Evolutionary conservation across 2,797 vertebrate genomes (phyloP).

Genomic region (Sorex maritimensis): DNA sequence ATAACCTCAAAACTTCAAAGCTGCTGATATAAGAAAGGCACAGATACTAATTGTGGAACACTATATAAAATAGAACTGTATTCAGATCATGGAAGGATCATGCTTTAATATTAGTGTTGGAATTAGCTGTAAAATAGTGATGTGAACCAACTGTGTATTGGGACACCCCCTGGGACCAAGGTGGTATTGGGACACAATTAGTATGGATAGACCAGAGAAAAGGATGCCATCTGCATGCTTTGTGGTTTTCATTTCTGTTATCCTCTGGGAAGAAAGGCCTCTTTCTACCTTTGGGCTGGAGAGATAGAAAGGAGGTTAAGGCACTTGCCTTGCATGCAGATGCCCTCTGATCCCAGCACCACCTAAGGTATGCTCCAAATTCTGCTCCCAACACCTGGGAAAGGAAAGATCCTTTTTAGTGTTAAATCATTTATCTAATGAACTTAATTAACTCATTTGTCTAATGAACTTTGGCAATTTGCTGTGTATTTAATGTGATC

Average conservation of each 20-base stretch:
- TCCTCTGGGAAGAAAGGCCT: constrained; percentile 13
- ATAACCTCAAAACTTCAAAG: not conserved
- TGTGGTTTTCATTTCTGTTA: constrained; percentile 30
- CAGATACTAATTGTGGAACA: constrained; percentile 54
- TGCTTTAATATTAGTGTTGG: constrained; percentile 51
- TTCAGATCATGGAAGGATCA: not conserved
- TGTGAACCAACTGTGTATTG: not conserved
- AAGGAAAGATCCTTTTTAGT: constrained; percentile 27
- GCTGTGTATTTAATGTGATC: not conserved
- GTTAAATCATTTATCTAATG: not conserved
- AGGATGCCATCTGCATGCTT: not conserved
- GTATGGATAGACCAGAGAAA: not conserved
- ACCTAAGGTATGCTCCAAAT: too few relatives aligned
- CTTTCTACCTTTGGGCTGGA: constrained; percentile 5
- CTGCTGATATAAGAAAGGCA: constrained; percentile 22
- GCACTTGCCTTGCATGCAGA: too few relatives aligned
- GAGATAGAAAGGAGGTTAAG: too few relatives aligned
- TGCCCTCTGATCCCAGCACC: too few relatives aligned
- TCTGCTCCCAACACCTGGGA: too few relatives aligned
- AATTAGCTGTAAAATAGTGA: constrained; percentile 4
- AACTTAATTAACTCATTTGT: constrained; percentile 12
- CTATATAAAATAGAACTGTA: constrained; percentile 44
- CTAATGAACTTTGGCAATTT: constrained; percentile 4
- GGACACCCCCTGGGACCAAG: not conserved
- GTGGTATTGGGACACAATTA: not conserved